Evolutionary conservation across 1,140 invertebrate species (phyloP), one percentile per base, ranked within the genome.

Genomic region (Cydia fagiglandana): DNA sequence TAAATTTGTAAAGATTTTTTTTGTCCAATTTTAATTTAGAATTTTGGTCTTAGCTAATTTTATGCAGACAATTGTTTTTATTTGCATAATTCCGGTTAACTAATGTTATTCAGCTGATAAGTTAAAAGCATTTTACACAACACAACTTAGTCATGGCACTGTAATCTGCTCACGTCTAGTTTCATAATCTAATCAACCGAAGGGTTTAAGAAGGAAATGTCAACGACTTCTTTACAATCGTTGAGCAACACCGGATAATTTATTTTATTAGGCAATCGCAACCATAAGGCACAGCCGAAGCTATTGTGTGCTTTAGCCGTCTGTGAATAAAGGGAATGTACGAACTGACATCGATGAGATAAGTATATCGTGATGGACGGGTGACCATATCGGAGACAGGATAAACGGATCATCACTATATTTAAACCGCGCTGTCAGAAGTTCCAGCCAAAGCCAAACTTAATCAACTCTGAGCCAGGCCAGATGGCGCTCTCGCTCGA

Each of bases 261-360:
- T 70, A 38, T 70, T 70, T 70, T 70, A 70, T 70, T 70, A 70
- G n/a, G 66, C n/a, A 70, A 70, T 70, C 66, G 66, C n/a, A 70
- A 70, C 34, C 30, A 70, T 70, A 70, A 38, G 30, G 66, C 20
- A 9, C 34, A 5, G 34, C 34, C 66, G 34, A 66, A 66, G 24
- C 24, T 13, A 70, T 70, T 70, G 66, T 70, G 66, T 45, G 66
- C 34, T 70, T 20, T 10, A 70, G 2, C 10, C 7, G n/a, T 41
- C 66, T 38, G 66, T 70, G 30, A 70, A 70, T 45, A 70, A 70
- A 70, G n/a, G 34, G 66, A 70, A 70, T 17, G 66, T 38, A 70
- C 6, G 34, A 70, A 70, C n/a, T 70, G 34, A 17, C 66, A 10
- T 45, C 64, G 30, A 68, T 3, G 13, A 70, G n/a, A 38, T 38